Conservation (phyloP, 2,113 vertebrate genomes). For the Trochalopteron elliotii region DNA sequence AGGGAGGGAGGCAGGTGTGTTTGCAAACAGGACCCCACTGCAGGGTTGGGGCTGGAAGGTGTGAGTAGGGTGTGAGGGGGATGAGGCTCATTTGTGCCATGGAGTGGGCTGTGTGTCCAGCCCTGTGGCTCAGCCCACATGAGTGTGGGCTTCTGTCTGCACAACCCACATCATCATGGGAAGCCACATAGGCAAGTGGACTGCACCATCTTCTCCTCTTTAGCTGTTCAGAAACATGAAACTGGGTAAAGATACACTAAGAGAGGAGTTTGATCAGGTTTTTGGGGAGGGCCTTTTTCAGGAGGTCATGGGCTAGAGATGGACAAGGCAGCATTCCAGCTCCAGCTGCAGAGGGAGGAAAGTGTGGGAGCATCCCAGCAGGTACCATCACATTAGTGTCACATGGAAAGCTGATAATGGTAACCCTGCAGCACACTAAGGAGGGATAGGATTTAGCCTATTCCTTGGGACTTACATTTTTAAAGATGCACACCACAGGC, state of each 20-base stretch:
- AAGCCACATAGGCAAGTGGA: background rate
- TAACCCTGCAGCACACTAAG: background rate
- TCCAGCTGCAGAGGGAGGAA: background rate
- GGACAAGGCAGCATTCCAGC: background rate
- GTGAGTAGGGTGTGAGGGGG: background rate
- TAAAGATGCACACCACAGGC: slow-evolving; percentile 15
- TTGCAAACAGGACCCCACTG: background rate
- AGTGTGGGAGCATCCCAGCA: slow-evolving; percentile 1
- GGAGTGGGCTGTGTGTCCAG: background rate
- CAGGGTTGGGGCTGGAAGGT: background rate
- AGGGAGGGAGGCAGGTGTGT: rapidly evolving
- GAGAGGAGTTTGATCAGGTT: background rate
- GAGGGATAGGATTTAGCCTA: slow-evolving; percentile 8
- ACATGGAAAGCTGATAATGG: background rate
- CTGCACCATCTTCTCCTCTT: background rate
- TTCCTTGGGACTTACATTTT: slow-evolving; percentile 29
- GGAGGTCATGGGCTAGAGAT: rapidly evolving
- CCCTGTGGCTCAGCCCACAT: background rate
- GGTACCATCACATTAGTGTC: background rate
- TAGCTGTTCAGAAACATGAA: background rate
- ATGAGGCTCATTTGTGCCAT: background rate
- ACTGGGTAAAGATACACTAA: background rate
- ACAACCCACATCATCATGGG: rapidly evolving
- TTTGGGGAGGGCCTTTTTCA: background rate
- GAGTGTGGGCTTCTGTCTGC: rapidly evolving